Percentiles rank a stretch among this genome's conserved stretches.
Conservation (phyloP, 2,113 vertebrate species). For the Isichthys henryi region DNA sequence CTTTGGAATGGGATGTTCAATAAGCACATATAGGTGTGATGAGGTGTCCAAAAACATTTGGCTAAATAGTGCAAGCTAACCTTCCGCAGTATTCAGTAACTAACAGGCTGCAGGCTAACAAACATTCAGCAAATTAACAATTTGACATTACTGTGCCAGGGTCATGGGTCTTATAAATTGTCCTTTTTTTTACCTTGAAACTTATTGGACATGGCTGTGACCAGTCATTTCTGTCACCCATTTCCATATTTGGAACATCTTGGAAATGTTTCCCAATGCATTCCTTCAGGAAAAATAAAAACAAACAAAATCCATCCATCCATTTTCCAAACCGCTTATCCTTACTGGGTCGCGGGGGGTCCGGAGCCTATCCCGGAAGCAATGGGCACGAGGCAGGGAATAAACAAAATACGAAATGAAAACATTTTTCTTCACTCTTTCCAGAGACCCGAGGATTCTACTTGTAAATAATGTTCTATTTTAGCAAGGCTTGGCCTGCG, state of each 20-base stretch:
- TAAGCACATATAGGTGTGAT: neutral
- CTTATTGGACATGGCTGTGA: neutral
- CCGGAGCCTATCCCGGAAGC: too few species aligned
- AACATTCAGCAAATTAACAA: neutral
- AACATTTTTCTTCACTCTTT: neutral
- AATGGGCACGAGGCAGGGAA: too few species aligned
- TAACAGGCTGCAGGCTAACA: neutral
- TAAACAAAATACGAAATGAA: neutral
- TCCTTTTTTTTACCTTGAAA: neutral
- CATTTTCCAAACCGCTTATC: too few species aligned
- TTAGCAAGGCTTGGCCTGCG: neutral
- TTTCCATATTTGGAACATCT: neutral
- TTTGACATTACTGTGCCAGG: neutral
- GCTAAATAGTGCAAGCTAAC: neutral
- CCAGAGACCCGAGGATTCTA: neutral
- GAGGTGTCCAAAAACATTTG: neutral
- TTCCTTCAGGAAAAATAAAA: neutral
- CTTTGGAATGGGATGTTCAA: neutral
- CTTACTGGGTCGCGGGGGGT: too few species aligned
- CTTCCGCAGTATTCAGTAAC: neutral
- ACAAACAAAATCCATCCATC: neutral
- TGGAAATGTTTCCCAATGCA: neutral
- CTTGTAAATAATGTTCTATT: neutral
- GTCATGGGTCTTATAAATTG: neutral
- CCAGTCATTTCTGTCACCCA: neutral